Evolutionary conservation across 2,113 vertebrate genomes (phyloP).

Genomic region (Mormyrus lacerda): DNA sequence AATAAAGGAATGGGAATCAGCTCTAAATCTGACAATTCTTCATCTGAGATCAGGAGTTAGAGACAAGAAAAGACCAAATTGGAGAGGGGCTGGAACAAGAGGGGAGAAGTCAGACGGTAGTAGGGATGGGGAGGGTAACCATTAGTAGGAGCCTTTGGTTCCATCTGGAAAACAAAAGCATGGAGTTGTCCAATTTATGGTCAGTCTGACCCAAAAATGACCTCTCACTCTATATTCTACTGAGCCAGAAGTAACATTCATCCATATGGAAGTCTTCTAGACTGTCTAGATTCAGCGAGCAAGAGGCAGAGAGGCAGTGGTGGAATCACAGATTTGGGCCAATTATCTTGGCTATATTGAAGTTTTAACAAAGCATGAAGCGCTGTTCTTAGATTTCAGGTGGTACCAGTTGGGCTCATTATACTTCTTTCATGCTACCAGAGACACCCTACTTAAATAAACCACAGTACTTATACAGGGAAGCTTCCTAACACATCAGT

Average conservation of each 20-base stretch:
- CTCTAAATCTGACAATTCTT: not conserved
- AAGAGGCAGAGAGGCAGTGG: constrained; percentile 47
- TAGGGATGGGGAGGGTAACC: not conserved
- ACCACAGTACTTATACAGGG: not conserved
- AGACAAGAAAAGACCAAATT: not conserved
- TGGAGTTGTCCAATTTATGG: constrained; percentile 42
- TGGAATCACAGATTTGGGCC: constrained; percentile 53
- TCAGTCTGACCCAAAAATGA: constrained; percentile 39
- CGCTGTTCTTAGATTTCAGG: not conserved
- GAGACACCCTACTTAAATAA: not conserved
- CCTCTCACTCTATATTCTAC: constrained; percentile 41
- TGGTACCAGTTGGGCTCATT: not conserved
- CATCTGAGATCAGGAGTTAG: not conserved
- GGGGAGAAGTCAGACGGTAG: not conserved
- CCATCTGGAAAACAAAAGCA: constrained; percentile 25
- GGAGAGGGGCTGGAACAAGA: not conserved
- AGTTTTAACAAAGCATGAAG: not conserved
- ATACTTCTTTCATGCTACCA: not conserved
- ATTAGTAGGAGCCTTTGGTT: constrained; percentile 21
- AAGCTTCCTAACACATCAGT: not conserved
- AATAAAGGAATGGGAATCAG: not conserved
- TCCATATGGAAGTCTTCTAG: constrained; percentile 47
- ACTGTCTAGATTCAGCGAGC: constrained; percentile 49
- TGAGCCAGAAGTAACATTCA: constrained; percentile 62
- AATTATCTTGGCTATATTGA: constrained; percentile 43